Percentiles rank a stretch among this genome's conserved stretches.
Evolutionary conservation across 2,888 invertebrate genomes (phyloP).

Genomic region (Machimus atricapillus): DNA sequence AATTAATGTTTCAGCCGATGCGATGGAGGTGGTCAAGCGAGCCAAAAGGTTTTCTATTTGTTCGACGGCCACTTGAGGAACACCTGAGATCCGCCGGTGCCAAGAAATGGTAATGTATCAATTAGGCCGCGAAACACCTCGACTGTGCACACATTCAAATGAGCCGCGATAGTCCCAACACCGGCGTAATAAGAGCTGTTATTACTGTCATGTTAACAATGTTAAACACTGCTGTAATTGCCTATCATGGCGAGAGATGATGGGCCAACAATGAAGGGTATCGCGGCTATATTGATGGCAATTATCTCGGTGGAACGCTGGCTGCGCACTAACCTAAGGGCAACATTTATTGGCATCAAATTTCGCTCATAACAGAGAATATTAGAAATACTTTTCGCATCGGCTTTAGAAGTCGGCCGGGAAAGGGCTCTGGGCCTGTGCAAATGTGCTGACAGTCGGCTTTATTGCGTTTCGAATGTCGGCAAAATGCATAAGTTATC

Average conservation of each 20-base stretch:
- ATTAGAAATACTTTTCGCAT: constrained; percentile 42
- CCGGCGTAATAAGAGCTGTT: not conserved
- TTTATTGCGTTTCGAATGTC: constrained; percentile 22
- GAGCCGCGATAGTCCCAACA: not conserved
- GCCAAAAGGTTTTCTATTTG: not conserved
- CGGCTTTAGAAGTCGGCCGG: not conserved
- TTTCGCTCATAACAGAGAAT: constrained; percentile 40
- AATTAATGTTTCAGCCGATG: not conserved
- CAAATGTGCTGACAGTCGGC: constrained; percentile 25
- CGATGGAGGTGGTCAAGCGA: not conserved
- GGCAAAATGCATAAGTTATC: constrained; percentile 21
- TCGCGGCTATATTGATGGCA: constrained; percentile 40
- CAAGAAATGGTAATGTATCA: constrained; percentile 2
- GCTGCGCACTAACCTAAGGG: constrained; percentile 29
- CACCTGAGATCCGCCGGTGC: not conserved
- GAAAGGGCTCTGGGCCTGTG: constrained; percentile 2
- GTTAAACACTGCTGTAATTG: constrained; percentile 34
- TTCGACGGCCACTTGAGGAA: not conserved
- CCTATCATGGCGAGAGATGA: constrained; percentile 11
- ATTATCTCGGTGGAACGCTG: constrained; percentile 45
- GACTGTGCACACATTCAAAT: not conserved
- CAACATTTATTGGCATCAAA: constrained; percentile 44
- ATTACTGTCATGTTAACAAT: constrained; percentile 33
- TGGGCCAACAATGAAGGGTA: constrained; percentile 24
- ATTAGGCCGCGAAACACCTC: not conserved